Base-by-base conservation (phyloP, 2,797 vertebrate genomes). In the Tauraco hartlaubi region DNA sequence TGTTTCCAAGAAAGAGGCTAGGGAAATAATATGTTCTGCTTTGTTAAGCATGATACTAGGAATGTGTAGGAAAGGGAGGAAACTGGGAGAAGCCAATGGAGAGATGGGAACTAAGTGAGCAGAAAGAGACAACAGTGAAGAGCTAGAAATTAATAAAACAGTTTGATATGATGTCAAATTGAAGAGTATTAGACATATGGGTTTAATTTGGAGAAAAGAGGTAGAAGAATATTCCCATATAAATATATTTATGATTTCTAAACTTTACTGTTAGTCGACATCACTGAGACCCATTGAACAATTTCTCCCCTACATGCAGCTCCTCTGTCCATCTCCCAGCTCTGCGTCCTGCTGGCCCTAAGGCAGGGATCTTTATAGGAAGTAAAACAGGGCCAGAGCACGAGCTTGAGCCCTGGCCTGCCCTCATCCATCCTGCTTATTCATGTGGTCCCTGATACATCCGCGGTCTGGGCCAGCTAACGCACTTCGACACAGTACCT, bases 11-110 rank as follows among this genome's bases (percentile, higher is more conserved):
- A 85, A 82, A 76, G 52, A 83, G 64, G 51, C 44, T 48, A 61
- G 81, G 88, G 85, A 94, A 88, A 92, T 66, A 76, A 23, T 58
- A 22, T 55, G 52, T 91, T 95, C 48, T 90, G 86, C 85, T 93
- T 67, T 90, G 85, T 91, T 92, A 80, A 92, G 28, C 68, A 17
- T 67, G 43, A 88, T 33, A 48, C 22, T 33, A 52, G 31, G 56
- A 87, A 76, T 71, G 17, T 17, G 9, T 44, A 59, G 41, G 28
- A 69, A 85, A 75, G 18, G 21, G 14, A 79, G 52, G 44, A 88
- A 83, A 63, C 12, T 66, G 17, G 22, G 55, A 74, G 56, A 74
- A 90, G 17, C 3, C 17, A 63, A 2, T 11, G 51, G 52, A 59
- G 55, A 86, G 37, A 63, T 35, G 25, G 58, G 33, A 88, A 56